A percentile compares a stretch with the other conserved stretches of the same genome.
Evolutionary conservation across 2,113 vertebrate genomes (phyloP).

Genomic region (Tilapia sparmanii): DNA sequence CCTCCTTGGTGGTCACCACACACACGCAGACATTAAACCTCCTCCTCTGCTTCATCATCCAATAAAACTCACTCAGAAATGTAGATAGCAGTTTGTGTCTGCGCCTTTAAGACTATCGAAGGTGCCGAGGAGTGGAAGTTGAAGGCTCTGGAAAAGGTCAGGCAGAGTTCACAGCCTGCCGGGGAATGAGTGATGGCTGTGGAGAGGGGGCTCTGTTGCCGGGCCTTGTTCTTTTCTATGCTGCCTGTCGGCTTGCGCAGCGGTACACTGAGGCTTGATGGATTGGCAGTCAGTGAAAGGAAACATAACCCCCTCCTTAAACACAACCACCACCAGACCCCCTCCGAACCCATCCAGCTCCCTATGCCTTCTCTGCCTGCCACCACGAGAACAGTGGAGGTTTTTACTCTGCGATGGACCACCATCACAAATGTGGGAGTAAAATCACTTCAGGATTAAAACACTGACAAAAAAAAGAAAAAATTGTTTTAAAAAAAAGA

Average conservation of each 20-base stretch:
- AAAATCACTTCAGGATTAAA: background rate
- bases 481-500: background rate
- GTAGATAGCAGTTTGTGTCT: background rate
- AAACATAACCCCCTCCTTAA: constrained; percentile 72
- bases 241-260: constrained; percentile 86
- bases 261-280: constrained; percentile 90
- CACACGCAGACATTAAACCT: background rate
- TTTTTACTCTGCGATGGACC: background rate
- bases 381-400: background rate
- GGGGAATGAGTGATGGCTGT: constrained; percentile 84
- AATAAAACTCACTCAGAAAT: background rate
- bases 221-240: constrained; percentile 83
- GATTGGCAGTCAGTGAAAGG: constrained; percentile 95
- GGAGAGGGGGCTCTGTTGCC: constrained; percentile 80
- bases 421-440: background rate
- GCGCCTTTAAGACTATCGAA: constrained; percentile 60
- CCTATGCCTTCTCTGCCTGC: background rate
- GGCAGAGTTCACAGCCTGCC: constrained; percentile 83
- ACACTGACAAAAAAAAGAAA: background rate
- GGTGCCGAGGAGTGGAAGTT: constrained; percentile 76
- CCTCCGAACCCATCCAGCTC: background rate
- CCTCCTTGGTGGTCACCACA: constrained; percentile 22
- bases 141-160: constrained; percentile 82
- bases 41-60: background rate
- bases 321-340: constrained; percentile 56